Evolutionary conservation across 30 jellyfish, hydroid and myxozoan species (phyloP).

Genomic region (Rhopilema esculentum): DNA sequence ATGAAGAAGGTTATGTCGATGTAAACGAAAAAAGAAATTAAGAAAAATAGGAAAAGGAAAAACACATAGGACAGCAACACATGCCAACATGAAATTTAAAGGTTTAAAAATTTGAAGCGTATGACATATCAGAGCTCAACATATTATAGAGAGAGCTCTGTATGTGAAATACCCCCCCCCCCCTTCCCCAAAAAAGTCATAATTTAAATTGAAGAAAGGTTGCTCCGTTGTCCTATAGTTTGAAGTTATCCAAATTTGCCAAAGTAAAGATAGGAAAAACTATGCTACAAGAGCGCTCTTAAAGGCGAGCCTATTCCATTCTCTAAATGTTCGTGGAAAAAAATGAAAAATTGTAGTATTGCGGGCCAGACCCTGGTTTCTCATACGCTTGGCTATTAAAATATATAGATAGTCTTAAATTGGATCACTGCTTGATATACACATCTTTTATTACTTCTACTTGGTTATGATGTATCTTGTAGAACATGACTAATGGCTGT

Average conservation of each 20-base stretch:
- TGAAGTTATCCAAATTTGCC: too few relatives aligned
- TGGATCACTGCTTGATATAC: slow-evolving; percentile 17
- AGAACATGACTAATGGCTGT: slow-evolving; percentile 31
- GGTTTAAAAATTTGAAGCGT: neutral
- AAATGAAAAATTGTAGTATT: too few relatives aligned
- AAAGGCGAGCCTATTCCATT: too few relatives aligned
- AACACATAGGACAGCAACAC: neutral
- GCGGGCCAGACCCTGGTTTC: too few relatives aligned
- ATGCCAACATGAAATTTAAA: neutral
- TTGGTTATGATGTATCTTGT: slow-evolving; percentile 21
- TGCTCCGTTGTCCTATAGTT: too few relatives aligned
- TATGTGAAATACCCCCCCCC: too few relatives aligned
- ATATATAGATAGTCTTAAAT: slow-evolving; percentile 34
- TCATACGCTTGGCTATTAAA: slow-evolving; percentile 41
- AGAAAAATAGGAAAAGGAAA: neutral
- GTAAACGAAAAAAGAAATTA: neutral
- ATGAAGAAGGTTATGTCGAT: neutral
- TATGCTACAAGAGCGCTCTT: too few relatives aligned
- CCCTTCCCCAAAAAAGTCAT: too few relatives aligned
- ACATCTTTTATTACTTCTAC: slow-evolving; percentile 15
- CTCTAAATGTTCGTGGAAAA: too few relatives aligned
- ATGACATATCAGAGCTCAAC: neutral
- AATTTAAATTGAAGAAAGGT: too few relatives aligned
- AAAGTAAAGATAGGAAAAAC: too few relatives aligned
- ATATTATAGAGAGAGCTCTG: neutral